These are phyloP conservation scores for Okapia johnstoni DNA, from an alignment of 2,113 vertebrate species.

Conservation along the genomic window DNA sequence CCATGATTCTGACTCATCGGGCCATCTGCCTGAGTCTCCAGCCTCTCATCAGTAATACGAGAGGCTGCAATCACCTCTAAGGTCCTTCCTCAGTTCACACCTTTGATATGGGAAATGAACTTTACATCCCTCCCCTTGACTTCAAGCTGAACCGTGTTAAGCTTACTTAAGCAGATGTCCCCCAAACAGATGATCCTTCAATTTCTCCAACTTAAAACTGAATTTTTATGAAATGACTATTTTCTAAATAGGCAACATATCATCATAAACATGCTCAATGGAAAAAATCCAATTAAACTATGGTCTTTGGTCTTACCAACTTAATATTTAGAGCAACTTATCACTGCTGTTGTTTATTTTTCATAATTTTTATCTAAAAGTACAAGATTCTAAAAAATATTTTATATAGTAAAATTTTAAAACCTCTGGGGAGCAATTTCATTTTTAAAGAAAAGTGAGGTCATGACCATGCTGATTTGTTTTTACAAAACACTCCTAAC, in stretches of 20 bases:
- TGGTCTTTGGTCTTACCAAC: not conserved
- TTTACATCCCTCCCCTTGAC: not conserved
- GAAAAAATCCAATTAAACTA: not conserved
- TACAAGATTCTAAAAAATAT: not conserved
- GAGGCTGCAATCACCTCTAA: not conserved
- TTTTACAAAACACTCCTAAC: not conserved
- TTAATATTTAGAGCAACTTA: not conserved
- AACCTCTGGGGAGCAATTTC: not conserved
- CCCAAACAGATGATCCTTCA: not conserved
- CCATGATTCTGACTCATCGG: not conserved
- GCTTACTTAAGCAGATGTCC: not conserved
- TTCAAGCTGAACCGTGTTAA: not conserved
- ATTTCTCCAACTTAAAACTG: not conserved
- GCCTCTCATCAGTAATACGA: not conserved
- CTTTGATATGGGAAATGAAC: not conserved
- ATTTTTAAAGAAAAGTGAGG: not conserved
- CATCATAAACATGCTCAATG: not conserved
- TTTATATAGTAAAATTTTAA: not conserved
- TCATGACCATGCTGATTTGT: not conserved
- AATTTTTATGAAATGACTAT: not conserved
- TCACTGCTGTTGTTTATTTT: not conserved
- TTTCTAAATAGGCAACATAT: not conserved
- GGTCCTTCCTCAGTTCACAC: not conserved
- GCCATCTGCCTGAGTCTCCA: not conserved
- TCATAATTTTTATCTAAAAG: not conserved